Evolutionary conservation across 2,888 invertebrate genomes (phyloP).

Genomic region (Ophonus ardosiacus): DNA sequence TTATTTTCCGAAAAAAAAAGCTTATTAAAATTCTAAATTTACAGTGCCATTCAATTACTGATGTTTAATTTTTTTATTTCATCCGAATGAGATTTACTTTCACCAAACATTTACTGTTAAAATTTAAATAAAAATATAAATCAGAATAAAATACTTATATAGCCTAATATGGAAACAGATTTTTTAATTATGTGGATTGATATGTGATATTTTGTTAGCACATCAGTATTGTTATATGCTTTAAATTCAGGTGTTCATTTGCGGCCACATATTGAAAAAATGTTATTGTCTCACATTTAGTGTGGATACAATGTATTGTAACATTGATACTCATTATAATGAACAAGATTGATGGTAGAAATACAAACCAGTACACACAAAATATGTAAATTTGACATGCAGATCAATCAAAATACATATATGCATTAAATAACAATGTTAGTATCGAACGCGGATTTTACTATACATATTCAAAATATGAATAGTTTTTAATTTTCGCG

Average conservation of each 20-base stretch:
- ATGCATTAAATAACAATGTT: constrained; percentile 17
- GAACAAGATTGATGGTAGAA: constrained; percentile 16
- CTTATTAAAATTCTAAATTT: too few species aligned
- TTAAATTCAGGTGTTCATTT: background rate
- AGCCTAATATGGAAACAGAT: too few species aligned
- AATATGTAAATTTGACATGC: constrained; percentile 5
- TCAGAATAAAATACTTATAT: too few species aligned
- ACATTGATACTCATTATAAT: constrained; percentile 22
- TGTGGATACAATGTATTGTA: background rate
- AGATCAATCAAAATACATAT: constrained; percentile 21
- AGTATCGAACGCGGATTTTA: background rate
- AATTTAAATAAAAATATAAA: too few species aligned
- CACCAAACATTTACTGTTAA: too few species aligned
- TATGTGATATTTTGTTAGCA: background rate
- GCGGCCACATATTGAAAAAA: background rate
- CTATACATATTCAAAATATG: constrained; percentile 4
- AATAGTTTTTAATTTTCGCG: too few species aligned
- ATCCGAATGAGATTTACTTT: too few species aligned
- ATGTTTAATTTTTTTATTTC: too few species aligned
- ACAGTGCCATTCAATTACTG: too few species aligned
- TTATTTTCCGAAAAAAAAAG: too few species aligned
- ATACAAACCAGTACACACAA: constrained; percentile 1
- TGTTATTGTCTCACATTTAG: constrained; percentile 15
- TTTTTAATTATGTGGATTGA: background rate
- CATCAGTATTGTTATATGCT: constrained; percentile 13